These are phyloP conservation scores for Nixonia krombeini DNA, from an alignment of 1,140 invertebrate genomes.

Conservation along the genomic window DNA sequence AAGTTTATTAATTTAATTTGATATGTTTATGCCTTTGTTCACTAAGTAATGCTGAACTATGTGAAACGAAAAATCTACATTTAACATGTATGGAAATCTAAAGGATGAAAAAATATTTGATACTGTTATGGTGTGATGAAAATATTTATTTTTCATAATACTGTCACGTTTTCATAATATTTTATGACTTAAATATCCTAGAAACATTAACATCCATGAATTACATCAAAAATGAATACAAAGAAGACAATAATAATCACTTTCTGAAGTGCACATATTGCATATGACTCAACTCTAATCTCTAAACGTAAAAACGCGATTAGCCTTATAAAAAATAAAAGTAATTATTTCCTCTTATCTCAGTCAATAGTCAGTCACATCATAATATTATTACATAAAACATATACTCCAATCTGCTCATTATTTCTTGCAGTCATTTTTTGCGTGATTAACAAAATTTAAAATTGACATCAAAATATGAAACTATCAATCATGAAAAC, in stretches of 20 bases:
- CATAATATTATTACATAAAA: constrained; percentile 36
- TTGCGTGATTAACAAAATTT: constrained; percentile 13
- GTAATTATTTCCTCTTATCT: constrained; percentile 28
- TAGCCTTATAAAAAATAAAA: constrained; percentile 43
- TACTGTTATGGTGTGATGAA: constrained; percentile 5
- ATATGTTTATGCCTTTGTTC: too few relatives aligned
- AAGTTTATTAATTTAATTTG: too few relatives aligned
- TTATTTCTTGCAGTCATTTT: constrained; percentile 7
- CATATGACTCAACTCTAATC: constrained; percentile 32
- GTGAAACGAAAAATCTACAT: too few relatives aligned
- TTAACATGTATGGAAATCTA: too few relatives aligned
- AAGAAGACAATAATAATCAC: constrained; percentile 40
- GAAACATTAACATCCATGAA: constrained; percentile 36
- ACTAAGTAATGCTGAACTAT: too few relatives aligned
- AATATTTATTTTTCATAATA: constrained; percentile 15
- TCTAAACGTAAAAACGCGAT: constrained; percentile 31
- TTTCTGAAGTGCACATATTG: constrained; percentile 41
- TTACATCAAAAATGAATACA: constrained; percentile 44
- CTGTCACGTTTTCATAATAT: constrained; percentile 19
- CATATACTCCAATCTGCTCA: constrained; percentile 28
- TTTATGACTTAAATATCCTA: constrained; percentile 42
- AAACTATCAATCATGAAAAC: too few relatives aligned
- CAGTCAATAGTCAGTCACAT: constrained; percentile 40
- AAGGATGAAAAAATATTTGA: constrained; percentile 8
- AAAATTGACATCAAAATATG: too few relatives aligned